These are phyloP conservation scores for Alitta virens DNA, from an alignment of 2,888 invertebrate genomes.

Conservation along the genomic window DNA sequence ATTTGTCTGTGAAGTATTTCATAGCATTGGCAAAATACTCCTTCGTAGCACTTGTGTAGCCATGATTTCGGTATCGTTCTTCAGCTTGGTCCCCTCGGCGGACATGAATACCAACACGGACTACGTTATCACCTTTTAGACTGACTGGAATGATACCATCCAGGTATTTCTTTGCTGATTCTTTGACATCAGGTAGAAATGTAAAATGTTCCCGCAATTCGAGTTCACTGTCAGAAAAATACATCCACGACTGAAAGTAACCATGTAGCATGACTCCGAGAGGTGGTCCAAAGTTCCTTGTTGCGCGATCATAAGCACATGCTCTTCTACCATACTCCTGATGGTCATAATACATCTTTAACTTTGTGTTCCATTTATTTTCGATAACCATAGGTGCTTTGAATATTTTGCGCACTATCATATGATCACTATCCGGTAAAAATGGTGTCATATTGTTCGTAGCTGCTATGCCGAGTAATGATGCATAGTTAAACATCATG, in stretches of 20 bases:
- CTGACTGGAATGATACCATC: conserved; percentile 15
- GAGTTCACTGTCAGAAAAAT: conserved; percentile 33
- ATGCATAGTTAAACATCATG: conserved; percentile 42
- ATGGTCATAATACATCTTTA: conserved; percentile 9
- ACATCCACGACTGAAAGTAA: conserved; percentile 44
- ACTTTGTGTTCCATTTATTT: background rate
- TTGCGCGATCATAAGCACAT: conserved; percentile 21
- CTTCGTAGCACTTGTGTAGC: conserved; percentile 50
- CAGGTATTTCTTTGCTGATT: conserved; percentile 30
- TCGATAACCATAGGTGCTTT: conserved; percentile 17
- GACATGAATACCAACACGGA: conserved; percentile 52
- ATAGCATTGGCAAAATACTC: conserved; percentile 48
- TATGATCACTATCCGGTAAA: conserved; percentile 27
- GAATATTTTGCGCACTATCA: conserved; percentile 31
- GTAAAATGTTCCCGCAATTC: conserved; percentile 36
- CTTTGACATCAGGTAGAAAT: conserved; percentile 31
- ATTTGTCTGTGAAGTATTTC: conserved; percentile 39
- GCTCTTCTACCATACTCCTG: conserved; percentile 26
- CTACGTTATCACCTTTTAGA: conserved; percentile 26
- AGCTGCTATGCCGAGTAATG: conserved; percentile 36
- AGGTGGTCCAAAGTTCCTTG: conserved; percentile 1
- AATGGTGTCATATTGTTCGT: conserved; percentile 39
- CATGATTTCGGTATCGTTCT: conserved; percentile 42
- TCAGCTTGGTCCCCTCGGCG: conserved; percentile 54
- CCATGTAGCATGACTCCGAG: conserved; percentile 30